Conservation (phyloP, 2,797 vertebrate genomes). For the Florisuga fusca region DNA sequence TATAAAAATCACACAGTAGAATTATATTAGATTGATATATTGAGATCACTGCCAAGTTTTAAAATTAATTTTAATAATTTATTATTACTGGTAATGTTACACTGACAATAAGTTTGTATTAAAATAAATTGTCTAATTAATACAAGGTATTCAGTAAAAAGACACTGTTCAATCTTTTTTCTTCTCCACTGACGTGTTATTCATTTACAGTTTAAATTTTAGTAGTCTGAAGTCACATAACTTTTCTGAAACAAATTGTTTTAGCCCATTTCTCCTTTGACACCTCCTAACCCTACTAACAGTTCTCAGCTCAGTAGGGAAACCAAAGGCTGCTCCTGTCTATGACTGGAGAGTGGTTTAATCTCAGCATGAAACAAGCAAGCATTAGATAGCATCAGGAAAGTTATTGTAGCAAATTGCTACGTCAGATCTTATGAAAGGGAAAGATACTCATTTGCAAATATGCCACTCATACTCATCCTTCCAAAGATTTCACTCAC, state of each 20-base stretch:
- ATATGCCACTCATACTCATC: background rate
- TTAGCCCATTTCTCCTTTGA: background rate
- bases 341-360: background rate
- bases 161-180: background rate
- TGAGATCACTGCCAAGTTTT: rapidly evolving
- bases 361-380: background rate
- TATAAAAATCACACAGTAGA: background rate
- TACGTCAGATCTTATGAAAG: background rate
- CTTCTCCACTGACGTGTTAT: background rate
- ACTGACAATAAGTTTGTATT: background rate
- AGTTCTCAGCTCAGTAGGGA: background rate
- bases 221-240: background rate
- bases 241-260: background rate
- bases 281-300: background rate
- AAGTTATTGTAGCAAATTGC: background rate
- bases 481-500: background rate
- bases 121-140: background rate
- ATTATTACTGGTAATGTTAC: background rate
- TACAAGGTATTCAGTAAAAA: background rate
- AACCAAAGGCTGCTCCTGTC: background rate
- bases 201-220: background rate
- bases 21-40: background rate
- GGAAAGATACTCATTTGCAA: background rate
- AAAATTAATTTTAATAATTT: background rate
- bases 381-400: background rate